A percentile compares a stretch with the other conserved stretches of the same genome.
Evolutionary conservation across 2,888 invertebrate species (phyloP).

Genomic region (Papilio elwesi): DNA sequence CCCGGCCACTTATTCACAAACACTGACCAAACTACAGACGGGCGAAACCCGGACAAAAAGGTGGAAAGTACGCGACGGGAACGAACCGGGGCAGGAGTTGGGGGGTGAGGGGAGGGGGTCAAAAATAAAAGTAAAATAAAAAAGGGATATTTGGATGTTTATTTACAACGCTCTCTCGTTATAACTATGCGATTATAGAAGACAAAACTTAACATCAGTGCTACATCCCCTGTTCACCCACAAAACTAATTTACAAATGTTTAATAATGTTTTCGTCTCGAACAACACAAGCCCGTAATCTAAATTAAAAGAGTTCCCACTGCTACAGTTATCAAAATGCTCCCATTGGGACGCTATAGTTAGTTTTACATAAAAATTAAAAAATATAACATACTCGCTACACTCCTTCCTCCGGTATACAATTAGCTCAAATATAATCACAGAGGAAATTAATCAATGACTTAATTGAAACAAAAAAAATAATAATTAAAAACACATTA

Average conservation of each 20-base stretch:
- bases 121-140: slow-evolving; percentile 80
- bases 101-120: slow-evolving; percentile 44
- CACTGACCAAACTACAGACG: slow-evolving; percentile 25
- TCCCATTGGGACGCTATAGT: slow-evolving; percentile 58
- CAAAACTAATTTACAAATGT: slow-evolving; percentile 74
- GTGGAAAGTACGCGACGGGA: slow-evolving; percentile 48
- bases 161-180: slow-evolving; percentile 81
- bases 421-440: slow-evolving; percentile 40
- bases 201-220: slow-evolving; percentile 75
- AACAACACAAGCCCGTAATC: slow-evolving; percentile 67
- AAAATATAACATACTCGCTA: slow-evolving; percentile 44
- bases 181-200: slow-evolving; percentile 80
- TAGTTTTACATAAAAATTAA: slow-evolving; percentile 56
- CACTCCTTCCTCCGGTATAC: slow-evolving; percentile 47
- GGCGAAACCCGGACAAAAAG: slow-evolving; percentile 50
- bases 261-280: slow-evolving; percentile 65
- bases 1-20: slow-evolving; percentile 21
- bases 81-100: slow-evolving; percentile 20
- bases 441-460: slow-evolving; percentile 38
- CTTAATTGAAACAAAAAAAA: slow-evolving; percentile 39
- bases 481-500: slow-evolving; percentile 31
- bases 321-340: slow-evolving; percentile 61
- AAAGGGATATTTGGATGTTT: slow-evolving; percentile 83
- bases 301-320: slow-evolving; percentile 79
- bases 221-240: slow-evolving; percentile 76